phyloP scores from a whole-genome alignment of 2,888 invertebrate species.

The Pseudoips prasinana region DNA sequence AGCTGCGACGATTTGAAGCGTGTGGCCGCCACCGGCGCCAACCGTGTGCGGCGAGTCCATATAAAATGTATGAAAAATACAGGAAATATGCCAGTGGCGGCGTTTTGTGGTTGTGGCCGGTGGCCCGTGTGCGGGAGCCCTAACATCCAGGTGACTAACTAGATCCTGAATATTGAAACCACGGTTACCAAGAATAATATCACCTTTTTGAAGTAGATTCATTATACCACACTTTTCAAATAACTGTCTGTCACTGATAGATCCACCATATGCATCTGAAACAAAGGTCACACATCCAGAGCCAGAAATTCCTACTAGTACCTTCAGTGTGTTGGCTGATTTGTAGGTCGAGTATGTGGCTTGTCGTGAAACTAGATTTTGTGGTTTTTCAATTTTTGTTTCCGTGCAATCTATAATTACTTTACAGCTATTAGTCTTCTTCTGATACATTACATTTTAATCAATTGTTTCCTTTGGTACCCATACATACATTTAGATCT shows the following conservation, averaged over 20 bases:
- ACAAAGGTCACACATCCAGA: not conserved
- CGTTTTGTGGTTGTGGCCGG: no score
- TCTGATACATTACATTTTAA: not conserved
- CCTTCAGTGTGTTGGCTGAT: not conserved
- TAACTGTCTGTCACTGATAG: no score
- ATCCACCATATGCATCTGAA: conserved; percentile 5
- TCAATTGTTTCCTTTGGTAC: not conserved
- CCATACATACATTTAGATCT: not conserved
- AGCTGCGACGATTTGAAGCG: no score
- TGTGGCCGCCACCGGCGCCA: no score
- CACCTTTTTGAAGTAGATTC: no score
- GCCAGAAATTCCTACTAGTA: not conserved
- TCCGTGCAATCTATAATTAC: conserved; percentile 4
- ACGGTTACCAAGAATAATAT: conserved; percentile 10
- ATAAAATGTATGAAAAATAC: no score
- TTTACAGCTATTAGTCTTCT: not conserved
- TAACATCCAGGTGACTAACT: conserved; percentile 5
- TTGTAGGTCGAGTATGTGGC: not conserved
- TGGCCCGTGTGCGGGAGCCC: no score
- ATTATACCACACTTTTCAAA: no score
- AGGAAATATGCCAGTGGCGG: no score
- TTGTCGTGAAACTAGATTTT: conserved; percentile 1
- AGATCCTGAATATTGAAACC: no score
- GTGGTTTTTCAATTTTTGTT: conserved; percentile 4
- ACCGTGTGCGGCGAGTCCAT: no score